Evolutionary conservation across 2,888 invertebrate species (phyloP), one percentile per base, ranked within the genome.

Genomic region (Ormyrus labotus): DNA sequence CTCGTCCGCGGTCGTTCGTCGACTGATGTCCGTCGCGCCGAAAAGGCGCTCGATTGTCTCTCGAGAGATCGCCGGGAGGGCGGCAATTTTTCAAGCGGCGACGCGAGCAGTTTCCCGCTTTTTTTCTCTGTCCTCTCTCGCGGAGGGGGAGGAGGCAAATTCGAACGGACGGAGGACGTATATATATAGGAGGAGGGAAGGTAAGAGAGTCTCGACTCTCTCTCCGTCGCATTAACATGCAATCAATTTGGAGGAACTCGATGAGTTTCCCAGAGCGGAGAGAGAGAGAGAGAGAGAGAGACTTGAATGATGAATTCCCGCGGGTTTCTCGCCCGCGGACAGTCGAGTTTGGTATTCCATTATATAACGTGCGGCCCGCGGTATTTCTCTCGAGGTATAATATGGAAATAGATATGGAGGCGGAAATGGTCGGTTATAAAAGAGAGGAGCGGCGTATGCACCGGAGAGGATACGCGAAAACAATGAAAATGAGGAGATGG

Each of bases 221-320:
- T 19, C 19, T 19, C 47, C 13, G 10, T 34, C 50, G 50, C 53
- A 71, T 77, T 72, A 72, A 67, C 65, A 71, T 70, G 58, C 71
- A 65, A 78, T 78, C 67, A 78, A 72, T 78, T 78, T 64, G 57
- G 69, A 74, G 79, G 63, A 64, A 78, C 65, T 72, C 72, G 60
- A 78, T 71, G 71, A 67, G 65, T 60, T 53, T 19, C 19, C 19
- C 19, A 19, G 19, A 19, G 19, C 5, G 9, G 13, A 19, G 19
- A 19, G 19, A 19, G 19, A 19, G 19, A 19, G 19, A 19, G 19
- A 19, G 19, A 19, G 19, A 19, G 19, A 19, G 19, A 19, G 61
- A 61, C 55, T 10, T 65, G 68, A 78, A 68, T 67, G 73, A 73
- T 68, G 73, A 78, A 76, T 68, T 61, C 68, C 53, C 61, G 45